Evolutionary conservation across 2,113 vertebrate genomes (phyloP), one percentile per base, ranked within the genome.

Genomic region (Oryzias curvinotus): DNA sequence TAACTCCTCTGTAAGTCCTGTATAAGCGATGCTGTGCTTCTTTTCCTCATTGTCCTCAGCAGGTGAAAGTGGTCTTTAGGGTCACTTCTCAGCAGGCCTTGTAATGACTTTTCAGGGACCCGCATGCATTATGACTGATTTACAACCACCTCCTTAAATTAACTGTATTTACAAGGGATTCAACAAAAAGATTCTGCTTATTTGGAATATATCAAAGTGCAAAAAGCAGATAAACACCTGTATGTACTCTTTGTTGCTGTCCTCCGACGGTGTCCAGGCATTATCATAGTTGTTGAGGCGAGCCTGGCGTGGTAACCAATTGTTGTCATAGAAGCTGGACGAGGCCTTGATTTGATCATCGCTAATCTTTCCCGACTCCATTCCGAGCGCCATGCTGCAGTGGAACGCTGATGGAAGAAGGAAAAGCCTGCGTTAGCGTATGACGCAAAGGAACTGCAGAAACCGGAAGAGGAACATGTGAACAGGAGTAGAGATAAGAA

Each of bases 221-320:
- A 47, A 46, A 46, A 17, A 7, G 5, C 0, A 3, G 0, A 42
- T 5, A 13, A 26, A 53, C 41, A 98, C 97, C 96, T 99, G 97
- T 57, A 99, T 94, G 59, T 91, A 98, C 66, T 99, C 97, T 75
- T 93, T 98, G 93, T 92, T 95, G 90, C 93, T 97, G 85, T 98
- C 97, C 68, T 96, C 92, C 7, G 92, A 91, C 7, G 97, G 97
- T 0, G 97, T 98, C 97, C 97, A 98, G 73, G 94, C 97, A 0
- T 99, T 98, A 91, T 98, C 94, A 3, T 95, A 92, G 3, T 96
- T 96, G 71, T 98, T 96, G 66, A 98, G 96, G 7, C 97, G 94
- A 28, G 95, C 95, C 75, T 98, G 95, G 0, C 95, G 95, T 0
- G 97, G 94, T 2, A 93, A 84, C 97, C 97, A 99, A 80, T 92